Conservation (phyloP, 2,113 vertebrate species). For the Tupaia chinensis region DNA sequence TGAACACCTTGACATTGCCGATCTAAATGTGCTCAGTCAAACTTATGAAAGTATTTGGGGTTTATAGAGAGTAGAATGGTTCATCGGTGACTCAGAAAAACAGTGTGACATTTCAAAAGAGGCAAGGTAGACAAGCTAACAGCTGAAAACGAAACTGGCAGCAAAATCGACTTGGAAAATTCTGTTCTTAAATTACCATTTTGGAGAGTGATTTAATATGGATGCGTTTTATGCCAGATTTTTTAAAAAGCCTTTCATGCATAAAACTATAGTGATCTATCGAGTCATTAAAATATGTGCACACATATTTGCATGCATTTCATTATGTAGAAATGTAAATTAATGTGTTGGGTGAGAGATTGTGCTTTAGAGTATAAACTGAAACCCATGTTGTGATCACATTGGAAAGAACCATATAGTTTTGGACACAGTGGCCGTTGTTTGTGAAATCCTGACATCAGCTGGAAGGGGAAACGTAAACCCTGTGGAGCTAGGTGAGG, state of each 20-base stretch:
- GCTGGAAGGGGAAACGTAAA: not conserved
- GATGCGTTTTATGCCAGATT: constrained; percentile 40
- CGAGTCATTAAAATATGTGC: constrained; percentile 64
- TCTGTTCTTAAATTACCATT: constrained; percentile 6
- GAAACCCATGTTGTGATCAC: constrained; percentile 19
- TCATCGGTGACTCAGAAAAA: not conserved
- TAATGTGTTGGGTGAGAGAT: constrained; percentile 2
- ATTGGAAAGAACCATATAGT: constrained; percentile 39
- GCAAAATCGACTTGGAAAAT: not conserved
- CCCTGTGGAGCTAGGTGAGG: not conserved
- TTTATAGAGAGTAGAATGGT: not conserved
- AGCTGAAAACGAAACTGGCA: constrained; percentile 17
- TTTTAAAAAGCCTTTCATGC: not conserved
- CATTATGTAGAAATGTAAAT: constrained; percentile 41
- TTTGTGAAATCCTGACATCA: constrained; percentile 54
- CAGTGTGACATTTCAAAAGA: not conserved
- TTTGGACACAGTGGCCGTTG: not conserved
- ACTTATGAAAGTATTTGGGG: not conserved
- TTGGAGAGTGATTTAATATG: constrained; percentile 50
- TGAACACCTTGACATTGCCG: not conserved
- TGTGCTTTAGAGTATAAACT: constrained; percentile 40
- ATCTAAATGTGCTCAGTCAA: not conserved
- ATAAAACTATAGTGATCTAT: constrained; percentile 56
- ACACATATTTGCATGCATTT: constrained; percentile 28
- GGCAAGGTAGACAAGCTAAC: not conserved